phyloP scores from a whole-genome alignment of 1,140 invertebrate genomes.

The Diachasma alloeum region DNA sequence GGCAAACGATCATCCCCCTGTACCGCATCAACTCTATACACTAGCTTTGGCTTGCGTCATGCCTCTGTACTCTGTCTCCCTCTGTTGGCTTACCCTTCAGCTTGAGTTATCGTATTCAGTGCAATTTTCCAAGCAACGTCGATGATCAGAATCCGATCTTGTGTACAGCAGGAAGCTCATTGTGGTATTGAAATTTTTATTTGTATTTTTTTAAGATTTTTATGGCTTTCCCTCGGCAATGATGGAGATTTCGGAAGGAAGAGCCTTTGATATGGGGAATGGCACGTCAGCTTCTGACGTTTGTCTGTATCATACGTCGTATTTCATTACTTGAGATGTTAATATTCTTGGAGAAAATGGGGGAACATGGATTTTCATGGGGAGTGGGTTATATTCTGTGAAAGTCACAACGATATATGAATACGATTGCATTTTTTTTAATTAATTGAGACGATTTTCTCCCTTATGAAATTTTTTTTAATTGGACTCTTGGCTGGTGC shows the following conservation, averaged over 20 bases:
- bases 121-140: slow-evolving; percentile 41
- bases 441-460: neutral
- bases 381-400: too few relatives aligned
- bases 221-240: neutral
- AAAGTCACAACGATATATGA: neutral
- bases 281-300: slow-evolving; percentile 47
- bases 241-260: neutral
- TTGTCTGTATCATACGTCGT: slow-evolving; percentile 58
- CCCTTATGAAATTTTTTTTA: neutral
- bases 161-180: slow-evolving; percentile 33
- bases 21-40: slow-evolving; percentile 36
- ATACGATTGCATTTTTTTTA: too few relatives aligned
- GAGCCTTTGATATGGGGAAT: slow-evolving; percentile 18
- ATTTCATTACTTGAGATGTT: slow-evolving; percentile 53
- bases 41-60: slow-evolving; percentile 31
- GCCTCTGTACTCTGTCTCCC: slow-evolving; percentile 14
- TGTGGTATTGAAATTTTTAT: slow-evolving; percentile 18
- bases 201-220: neutral
- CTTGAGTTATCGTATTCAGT: slow-evolving; percentile 55
- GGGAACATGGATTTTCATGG: neutral
- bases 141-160: slow-evolving; percentile 54
- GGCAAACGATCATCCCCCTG: slow-evolving; percentile 36
- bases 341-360: slow-evolving; percentile 48
- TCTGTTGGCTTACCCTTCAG: slow-evolving; percentile 31
- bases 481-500: neutral